Conservation (phyloP, 2,113 vertebrate genomes). For the Pomatostomus ruficeps region DNA sequence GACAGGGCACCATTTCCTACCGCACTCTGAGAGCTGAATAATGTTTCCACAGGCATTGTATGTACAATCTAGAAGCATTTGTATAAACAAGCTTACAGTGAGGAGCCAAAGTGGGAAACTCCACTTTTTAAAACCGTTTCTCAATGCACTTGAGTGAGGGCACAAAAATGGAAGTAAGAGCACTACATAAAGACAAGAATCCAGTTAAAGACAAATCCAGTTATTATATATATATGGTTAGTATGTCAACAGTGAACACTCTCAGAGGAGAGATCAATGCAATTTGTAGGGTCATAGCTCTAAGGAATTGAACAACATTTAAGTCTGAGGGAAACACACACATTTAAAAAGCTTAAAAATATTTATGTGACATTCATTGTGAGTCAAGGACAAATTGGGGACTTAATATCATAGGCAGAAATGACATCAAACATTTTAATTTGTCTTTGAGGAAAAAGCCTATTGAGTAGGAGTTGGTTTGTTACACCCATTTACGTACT, state of each 20-base stretch:
- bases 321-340: background rate
- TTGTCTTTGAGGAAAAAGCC: background rate
- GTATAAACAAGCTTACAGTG: background rate
- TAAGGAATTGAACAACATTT: background rate
- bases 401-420: background rate
- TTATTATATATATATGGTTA: too few relatives aligned
- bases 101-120: background rate
- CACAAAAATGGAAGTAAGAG: background rate
- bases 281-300: background rate
- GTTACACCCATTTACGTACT: background rate
- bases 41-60: background rate
- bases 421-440: background rate
- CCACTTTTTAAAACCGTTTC: background rate
- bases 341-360: background rate
- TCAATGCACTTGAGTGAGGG: background rate
- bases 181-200: background rate
- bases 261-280: background rate
- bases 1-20: background rate
- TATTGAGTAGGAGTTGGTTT: background rate
- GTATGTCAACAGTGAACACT: background rate
- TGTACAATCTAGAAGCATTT: background rate
- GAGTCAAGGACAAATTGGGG: background rate
- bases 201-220: too few relatives aligned
- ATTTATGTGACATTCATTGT: background rate
- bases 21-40: background rate